Evolutionary conservation across 2,888 invertebrate genomes (phyloP).

Genomic region (Pterostichus madidus): DNA sequence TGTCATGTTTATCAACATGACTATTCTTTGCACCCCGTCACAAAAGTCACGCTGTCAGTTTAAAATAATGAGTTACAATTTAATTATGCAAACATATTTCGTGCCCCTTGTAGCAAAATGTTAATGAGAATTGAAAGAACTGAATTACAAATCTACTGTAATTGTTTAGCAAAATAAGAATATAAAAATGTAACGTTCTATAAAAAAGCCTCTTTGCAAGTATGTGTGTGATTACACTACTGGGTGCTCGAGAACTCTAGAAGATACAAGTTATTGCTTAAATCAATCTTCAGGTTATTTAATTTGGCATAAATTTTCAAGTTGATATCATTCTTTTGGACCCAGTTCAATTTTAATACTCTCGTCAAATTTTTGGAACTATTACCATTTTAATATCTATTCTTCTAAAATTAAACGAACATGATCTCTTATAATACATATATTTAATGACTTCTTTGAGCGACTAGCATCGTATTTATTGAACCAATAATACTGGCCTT

Average conservation of each 20-base stretch:
- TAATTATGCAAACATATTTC: conserved; percentile 41
- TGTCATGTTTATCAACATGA: conserved; percentile 46
- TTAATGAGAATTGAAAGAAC: conserved; percentile 21
- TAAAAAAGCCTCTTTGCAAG: conserved; percentile 28
- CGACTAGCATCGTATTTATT: conserved; percentile 52
- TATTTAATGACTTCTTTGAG: conserved; percentile 50
- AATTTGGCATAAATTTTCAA: conserved; percentile 44
- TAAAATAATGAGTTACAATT: conserved; percentile 27
- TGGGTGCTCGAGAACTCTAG: conserved; percentile 53
- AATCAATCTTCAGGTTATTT: conserved; percentile 34
- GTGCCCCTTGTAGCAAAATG: conserved; percentile 55
- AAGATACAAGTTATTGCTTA: conserved; percentile 55
- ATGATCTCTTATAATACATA: conserved; percentile 41
- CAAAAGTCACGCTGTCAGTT: conserved; percentile 32
- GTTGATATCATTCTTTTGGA: conserved; percentile 43
- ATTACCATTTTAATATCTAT: conserved; percentile 50
- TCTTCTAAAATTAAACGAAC: conserved; percentile 51
- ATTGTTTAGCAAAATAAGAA: conserved; percentile 13
- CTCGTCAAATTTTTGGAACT: conserved; percentile 50
- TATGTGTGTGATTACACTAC: conserved; percentile 34
- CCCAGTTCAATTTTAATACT: conserved; percentile 54
- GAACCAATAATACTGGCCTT: conserved; percentile 45
- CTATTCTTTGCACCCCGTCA: conserved; percentile 51
- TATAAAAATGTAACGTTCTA: conserved; percentile 21
- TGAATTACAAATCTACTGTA: conserved; percentile 25